Percentiles rank a stretch among this genome's conserved stretches.
Evolutionary conservation across 2,797 vertebrate genomes (phyloP).

Genomic region (Buceros bicornis): DNA sequence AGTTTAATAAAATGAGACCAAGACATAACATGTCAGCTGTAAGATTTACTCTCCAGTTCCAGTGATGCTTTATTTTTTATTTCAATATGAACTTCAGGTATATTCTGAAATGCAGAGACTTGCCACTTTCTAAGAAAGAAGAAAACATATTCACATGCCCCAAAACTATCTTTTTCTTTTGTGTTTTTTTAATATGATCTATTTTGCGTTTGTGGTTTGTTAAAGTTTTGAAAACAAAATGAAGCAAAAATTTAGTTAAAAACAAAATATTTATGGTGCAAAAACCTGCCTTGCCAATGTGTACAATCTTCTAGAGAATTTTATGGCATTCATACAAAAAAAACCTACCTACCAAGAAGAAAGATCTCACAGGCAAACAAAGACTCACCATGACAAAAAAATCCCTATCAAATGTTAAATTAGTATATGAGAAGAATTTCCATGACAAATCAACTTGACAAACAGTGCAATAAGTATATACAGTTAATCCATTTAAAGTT

Average conservation of each 20-base stretch:
- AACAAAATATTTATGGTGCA: constrained; percentile 20
- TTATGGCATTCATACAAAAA: neutral
- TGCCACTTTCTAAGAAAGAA: neutral
- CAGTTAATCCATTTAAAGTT: neutral
- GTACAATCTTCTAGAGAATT: neutral
- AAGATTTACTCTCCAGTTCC: neutral
- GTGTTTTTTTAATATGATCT: neutral
- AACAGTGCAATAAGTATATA: neutral
- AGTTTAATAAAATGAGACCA: neutral
- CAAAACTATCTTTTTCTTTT: neutral
- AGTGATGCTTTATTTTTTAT: neutral
- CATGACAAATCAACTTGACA: neutral
- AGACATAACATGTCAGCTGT: neutral
- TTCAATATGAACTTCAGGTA: neutral
- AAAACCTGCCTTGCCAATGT: neutral
- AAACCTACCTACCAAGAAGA: neutral
- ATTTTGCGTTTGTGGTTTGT: neutral
- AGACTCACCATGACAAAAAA: neutral
- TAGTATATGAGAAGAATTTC: neutral
- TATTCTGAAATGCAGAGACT: neutral
- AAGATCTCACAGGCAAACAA: neutral
- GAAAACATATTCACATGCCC: neutral
- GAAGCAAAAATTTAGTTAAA: neutral
- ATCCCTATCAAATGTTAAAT: neutral
- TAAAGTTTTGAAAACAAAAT: neutral